Percentiles rank a stretch among this genome's conserved stretches.
Conservation (phyloP, 2,113 vertebrate genomes). For the Semnopithecus entellus region DNA sequence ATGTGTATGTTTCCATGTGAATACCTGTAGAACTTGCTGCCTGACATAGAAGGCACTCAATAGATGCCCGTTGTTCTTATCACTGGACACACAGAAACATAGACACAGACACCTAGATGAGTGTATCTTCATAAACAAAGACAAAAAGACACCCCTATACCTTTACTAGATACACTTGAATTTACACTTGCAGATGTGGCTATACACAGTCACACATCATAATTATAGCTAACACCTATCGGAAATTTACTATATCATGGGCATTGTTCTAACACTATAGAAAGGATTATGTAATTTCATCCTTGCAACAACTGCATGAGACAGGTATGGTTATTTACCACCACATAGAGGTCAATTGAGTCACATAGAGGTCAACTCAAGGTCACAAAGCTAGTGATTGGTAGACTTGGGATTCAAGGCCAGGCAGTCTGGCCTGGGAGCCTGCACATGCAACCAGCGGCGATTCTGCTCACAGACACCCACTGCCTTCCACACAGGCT, state of each 20-base stretch:
- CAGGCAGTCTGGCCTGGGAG: neutral
- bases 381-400: neutral
- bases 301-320: neutral
- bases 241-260: neutral
- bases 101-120: neutral
- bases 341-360: neutral
- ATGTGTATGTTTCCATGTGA: neutral
- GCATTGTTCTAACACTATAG: neutral
- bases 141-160: neutral
- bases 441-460: rapidly evolving
- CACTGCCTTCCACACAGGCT: neutral
- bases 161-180: neutral
- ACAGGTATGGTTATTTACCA: neutral
- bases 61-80: neutral
- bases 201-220: neutral
- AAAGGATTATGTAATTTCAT: neutral
- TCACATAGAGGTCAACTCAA: neutral
- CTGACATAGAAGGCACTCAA: neutral
- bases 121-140: neutral
- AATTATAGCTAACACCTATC: neutral
- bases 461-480: neutral
- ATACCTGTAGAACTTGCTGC: neutral
- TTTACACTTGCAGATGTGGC: neutral
- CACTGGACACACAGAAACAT: neutral
- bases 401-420: neutral